phyloP scores from a whole-genome alignment of 2,113 vertebrate genomes.

The Sebastes schlegelii region DNA sequence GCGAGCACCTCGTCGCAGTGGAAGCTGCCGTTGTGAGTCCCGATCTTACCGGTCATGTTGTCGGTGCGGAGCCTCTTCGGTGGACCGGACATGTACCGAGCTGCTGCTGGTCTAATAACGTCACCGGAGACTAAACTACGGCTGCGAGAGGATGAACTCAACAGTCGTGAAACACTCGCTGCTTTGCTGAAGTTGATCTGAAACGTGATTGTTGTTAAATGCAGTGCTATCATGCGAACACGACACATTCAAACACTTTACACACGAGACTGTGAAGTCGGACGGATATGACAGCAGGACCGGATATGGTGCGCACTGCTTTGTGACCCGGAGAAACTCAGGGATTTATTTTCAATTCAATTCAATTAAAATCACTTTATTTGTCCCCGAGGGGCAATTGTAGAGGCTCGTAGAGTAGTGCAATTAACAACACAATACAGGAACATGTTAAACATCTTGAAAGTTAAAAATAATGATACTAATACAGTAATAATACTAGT shows the following conservation, averaged over 20 bases:
- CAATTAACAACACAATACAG: too few species aligned
- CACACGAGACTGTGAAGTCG: conserved; percentile 19
- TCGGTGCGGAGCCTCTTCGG: conserved; percentile 69
- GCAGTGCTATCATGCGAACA: not conserved
- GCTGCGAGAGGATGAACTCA: not conserved
- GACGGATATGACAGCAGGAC: conserved; percentile 58
- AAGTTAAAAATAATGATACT: too few species aligned
- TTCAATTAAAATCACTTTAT: too few species aligned
- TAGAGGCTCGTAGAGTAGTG: too few species aligned
- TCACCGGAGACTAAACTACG: not conserved
- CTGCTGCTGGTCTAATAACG: not conserved
- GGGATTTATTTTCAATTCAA: not conserved
- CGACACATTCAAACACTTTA: conserved; percentile 27
- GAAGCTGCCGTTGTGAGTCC: conserved; percentile 94
- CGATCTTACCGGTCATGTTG: conserved; percentile 85
- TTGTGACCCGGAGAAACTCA: not conserved
- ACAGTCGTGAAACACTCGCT: accelerated
- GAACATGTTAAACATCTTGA: too few species aligned
- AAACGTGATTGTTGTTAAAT: not conserved
- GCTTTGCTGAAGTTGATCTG: not conserved
- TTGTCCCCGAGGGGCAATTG: too few species aligned
- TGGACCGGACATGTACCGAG: conserved; percentile 72
- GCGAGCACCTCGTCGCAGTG: conserved; percentile 96
- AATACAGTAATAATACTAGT: too few species aligned
- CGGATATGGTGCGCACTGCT: conserved; percentile 42